These are phyloP conservation scores for Neopipo cinnamomea DNA, from an alignment of 2,113 vertebrate species.

Conservation along the genomic window DNA sequence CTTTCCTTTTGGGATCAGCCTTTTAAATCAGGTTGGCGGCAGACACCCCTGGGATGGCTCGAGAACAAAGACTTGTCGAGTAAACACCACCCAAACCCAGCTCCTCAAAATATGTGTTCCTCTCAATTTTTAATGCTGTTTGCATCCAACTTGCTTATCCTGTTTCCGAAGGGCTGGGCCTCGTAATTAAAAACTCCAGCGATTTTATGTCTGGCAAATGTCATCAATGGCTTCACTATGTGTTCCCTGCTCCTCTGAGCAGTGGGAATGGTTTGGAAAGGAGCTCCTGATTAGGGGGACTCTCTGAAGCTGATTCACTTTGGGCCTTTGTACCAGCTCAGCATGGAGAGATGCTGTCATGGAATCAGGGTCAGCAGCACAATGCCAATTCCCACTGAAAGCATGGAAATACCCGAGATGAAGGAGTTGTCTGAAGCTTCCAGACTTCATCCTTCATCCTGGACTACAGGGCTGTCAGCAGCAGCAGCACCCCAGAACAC, in stretches of 20 bases:
- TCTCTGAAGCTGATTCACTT: not conserved
- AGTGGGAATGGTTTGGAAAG: not conserved
- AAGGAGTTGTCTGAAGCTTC: not conserved
- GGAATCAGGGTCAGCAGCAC: not conserved
- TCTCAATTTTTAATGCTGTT: slow-evolving; percentile 57
- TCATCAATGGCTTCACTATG: slow-evolving; percentile 3
- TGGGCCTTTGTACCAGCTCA: not conserved
- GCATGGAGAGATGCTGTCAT: not conserved
- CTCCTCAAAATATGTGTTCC: slow-evolving; percentile 38
- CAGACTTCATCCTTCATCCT: not conserved
- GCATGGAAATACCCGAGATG: not conserved
- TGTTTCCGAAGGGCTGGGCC: slow-evolving; percentile 59
- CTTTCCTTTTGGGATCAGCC: not conserved
- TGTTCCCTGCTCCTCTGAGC: not conserved
- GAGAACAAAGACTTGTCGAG: slow-evolving; percentile 47
- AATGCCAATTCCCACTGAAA: not conserved
- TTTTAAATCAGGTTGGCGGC: slow-evolving; percentile 55
- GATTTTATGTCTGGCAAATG: slow-evolving; percentile 13
- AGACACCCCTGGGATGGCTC: slow-evolving; percentile 21
- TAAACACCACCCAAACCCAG: slow-evolving; percentile 50
- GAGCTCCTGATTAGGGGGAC: not conserved
- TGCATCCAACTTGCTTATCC: slow-evolving; percentile 59
- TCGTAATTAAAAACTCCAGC: slow-evolving; percentile 26
- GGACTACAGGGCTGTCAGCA: not conserved
- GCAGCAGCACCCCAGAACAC: not conserved